Conservation (phyloP, 2,888 invertebrate species). For the Drosophila paramelanica region DNA sequence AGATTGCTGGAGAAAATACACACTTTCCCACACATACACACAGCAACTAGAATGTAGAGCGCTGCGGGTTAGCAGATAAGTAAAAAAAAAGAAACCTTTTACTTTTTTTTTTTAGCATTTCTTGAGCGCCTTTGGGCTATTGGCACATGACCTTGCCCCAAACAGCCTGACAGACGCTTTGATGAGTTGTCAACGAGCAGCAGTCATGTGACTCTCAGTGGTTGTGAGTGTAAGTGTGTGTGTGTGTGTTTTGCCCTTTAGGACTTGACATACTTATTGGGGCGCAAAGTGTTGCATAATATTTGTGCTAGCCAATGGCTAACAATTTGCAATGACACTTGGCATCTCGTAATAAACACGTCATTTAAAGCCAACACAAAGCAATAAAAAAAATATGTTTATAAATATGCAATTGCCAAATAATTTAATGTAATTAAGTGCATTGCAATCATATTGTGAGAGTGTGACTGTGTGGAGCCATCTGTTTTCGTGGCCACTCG, state of each 20-base stretch:
- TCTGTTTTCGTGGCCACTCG: constrained; percentile 48
- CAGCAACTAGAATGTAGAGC: constrained; percentile 23
- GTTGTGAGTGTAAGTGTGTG: constrained; percentile 6
- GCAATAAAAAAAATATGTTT: constrained; percentile 14
- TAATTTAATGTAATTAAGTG: constrained; percentile 75
- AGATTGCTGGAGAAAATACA: constrained; percentile 45
- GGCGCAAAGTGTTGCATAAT: constrained; percentile 77
- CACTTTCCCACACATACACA: constrained; percentile 26
- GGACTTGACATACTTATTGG: constrained; percentile 67
- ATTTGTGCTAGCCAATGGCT: constrained; percentile 64
- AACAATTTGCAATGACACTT: constrained; percentile 57
- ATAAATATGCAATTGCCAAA: constrained; percentile 47
- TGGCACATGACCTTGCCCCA: constrained; percentile 71
- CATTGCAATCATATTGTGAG: constrained; percentile 53
- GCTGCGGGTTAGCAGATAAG: constrained; percentile 45
- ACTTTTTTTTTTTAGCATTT: constrained; percentile 50
- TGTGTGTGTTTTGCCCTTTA: constrained; percentile 46
- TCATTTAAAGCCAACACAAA: constrained; percentile 28
- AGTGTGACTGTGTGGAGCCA: constrained; percentile 38
- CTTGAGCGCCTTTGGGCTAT: constrained; percentile 66
- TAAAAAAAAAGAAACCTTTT: constrained; percentile 42
- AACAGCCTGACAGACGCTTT: constrained; percentile 47
- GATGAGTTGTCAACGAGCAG: constrained; percentile 74
- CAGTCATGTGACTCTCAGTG: constrained; percentile 2
- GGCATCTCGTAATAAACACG: constrained; percentile 30